phyloP scores from a whole-genome alignment of 2,113 vertebrate genomes.

The Mustela nigripes region DNA sequence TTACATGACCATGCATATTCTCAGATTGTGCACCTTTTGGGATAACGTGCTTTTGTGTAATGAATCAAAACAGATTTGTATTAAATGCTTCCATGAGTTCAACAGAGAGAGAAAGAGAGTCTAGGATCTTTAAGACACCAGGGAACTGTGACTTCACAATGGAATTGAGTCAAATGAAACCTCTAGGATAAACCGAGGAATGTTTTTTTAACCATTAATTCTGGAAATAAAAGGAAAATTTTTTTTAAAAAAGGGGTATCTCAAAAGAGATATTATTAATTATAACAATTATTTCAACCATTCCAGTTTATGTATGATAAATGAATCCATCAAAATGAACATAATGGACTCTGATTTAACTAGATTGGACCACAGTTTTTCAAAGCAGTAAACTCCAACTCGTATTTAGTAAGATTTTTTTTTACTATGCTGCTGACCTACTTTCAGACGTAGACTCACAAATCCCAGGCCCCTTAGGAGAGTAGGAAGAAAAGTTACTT shows the following conservation, averaged over 20 bases:
- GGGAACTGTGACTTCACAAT: not conserved
- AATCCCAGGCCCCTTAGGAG: constrained; percentile 51
- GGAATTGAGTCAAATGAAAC: constrained; percentile 8
- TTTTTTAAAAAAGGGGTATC: constrained; percentile 18
- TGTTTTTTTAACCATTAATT: not conserved
- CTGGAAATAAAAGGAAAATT: not conserved
- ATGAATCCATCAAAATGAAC: constrained; percentile 15
- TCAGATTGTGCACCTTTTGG: constrained; percentile 27
- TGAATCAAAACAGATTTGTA: constrained; percentile 45
- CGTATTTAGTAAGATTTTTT: constrained; percentile 38
- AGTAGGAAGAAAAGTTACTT: constrained; percentile 59
- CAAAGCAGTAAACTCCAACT: constrained; percentile 61
- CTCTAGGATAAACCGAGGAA: not conserved
- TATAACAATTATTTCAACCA: constrained; percentile 37
- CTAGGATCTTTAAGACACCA: constrained; percentile 9
- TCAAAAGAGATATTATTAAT: constrained; percentile 25
- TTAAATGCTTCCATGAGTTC: constrained; percentile 56
- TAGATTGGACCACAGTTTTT: constrained; percentile 1
- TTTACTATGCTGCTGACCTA: constrained; percentile 70
- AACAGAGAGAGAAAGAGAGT: constrained; percentile 23
- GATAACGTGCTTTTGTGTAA: constrained; percentile 49
- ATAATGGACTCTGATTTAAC: constrained; percentile 32
- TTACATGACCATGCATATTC: not conserved
- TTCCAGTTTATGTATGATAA: constrained; percentile 1
- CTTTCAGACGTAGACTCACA: constrained; percentile 64